Base-by-base conservation (phyloP, 2,888 invertebrate species). In the Dryobotodes eremita region DNA sequence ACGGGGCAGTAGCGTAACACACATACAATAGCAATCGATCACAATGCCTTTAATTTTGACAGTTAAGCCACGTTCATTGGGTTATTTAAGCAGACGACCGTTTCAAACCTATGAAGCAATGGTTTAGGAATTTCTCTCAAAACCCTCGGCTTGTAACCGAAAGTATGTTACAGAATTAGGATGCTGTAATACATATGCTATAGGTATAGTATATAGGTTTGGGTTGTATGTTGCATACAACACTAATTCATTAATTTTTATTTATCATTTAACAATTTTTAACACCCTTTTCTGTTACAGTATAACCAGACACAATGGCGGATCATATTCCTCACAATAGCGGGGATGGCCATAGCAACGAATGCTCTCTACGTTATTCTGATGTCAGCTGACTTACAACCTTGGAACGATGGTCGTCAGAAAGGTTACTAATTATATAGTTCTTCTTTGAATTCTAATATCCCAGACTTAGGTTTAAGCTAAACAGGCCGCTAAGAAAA, bases 251-350 rank as follows among this genome's bases (percentile, higher is more conserved):
- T 55, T 23, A 23, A 53, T 11, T 23, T 55, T 23, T 55, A 55
- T 10, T 55, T 23, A 23, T 59, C 7, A 26, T 8, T 26, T 26
- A 26, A 17, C 26, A 59, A 6, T 0, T 66, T 64, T 66, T 48
- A 20, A 23, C 4, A 15, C 10, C 0, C 5, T 66, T 50, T 76
- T 79, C 80, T 68, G 1, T 90, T 88, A 5, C 91, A 95, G 95
- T 90, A 87, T 11, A 91, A 93, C 71, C 90, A 86, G 4, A 81
- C 82, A 1, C 95, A 95, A 80, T 98, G 98, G 98, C 97, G 97
- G 57, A 96, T 97, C 11, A 97, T 98, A 70, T 98, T 98, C 93
- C 97, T 97, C 82, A 94, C 98, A 26, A 97, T 98, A 0, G 97
- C 98, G 0, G 97, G 94, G 0, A 90, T 98, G 71, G 97, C 97